phyloP scores from a whole-genome alignment of 2,888 invertebrate genomes.

The Parelbella ahira region DNA sequence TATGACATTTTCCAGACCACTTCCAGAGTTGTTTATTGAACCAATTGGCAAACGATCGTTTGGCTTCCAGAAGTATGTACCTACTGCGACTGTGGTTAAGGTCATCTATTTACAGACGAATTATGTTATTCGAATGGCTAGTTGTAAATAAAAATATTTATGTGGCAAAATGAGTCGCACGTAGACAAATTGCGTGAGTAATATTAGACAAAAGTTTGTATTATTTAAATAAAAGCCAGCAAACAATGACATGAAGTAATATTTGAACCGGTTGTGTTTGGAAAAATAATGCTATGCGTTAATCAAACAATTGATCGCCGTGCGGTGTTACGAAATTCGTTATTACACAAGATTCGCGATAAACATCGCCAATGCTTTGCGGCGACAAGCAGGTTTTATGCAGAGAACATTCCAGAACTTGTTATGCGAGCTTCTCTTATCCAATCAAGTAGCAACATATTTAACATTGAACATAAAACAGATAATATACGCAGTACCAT shows the following conservation, averaged over 20 bases:
- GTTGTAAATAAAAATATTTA: too few species aligned
- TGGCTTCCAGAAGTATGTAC: too few species aligned
- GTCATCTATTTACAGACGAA: slow-evolving; percentile 7
- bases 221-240: too few species aligned
- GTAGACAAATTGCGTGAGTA: too few species aligned
- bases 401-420: slow-evolving; percentile 12
- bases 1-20: too few species aligned
- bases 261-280: background rate
- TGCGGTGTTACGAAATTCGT: slow-evolving; percentile 1
- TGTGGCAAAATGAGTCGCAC: too few species aligned
- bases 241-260: too few species aligned
- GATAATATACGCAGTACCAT: too few species aligned
- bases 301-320: slow-evolving; percentile 1
- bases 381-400: slow-evolving; percentile 18
- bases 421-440: slow-evolving; percentile 18
- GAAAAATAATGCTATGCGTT: background rate
- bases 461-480: slow-evolving; percentile 2
- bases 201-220: too few species aligned
- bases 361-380: slow-evolving; percentile 4
- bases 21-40: too few species aligned
- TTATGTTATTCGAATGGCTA: too few species aligned
- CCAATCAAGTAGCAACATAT: slow-evolving; percentile 12
- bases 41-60: background rate
- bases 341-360: slow-evolving; percentile 14
- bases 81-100: too few species aligned